Base-by-base conservation (phyloP, 2,888 invertebrate genomes). In the Acleris sparsana region DNA sequence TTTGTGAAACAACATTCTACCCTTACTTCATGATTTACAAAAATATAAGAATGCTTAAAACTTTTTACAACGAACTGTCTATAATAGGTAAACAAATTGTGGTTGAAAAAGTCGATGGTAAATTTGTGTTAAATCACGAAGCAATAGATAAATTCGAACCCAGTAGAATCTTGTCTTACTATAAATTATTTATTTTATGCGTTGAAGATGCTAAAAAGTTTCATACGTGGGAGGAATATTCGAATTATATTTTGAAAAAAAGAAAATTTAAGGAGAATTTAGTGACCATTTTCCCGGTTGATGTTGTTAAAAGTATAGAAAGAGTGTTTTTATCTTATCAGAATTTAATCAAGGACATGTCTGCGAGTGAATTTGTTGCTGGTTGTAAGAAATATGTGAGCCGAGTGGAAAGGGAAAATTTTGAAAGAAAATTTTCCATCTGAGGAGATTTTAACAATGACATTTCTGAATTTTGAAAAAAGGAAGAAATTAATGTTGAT, bases 1-100 rank as follows among this genome's bases (percentile, higher is more conserved):
- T 79, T 49, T 75, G 73, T 58, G 63, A 72, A 55, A 73, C 76
- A 20, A 80, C 80, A 46, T 75, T 71, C 49, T 75, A 77, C 7
- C 80, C 80, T 3, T 22, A 22, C 22, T 80, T 80, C 62, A 58
- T 68, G 16, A 63, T 79, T 18, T 73, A 71, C 29, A 39, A 73
- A 69, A 71, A 72, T 7, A 25, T 25, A 7, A 25, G 25, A 25
- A 7, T 2, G 3, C 1, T 2, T 20, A 79, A 70, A 53, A 75
- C 77, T 22, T 80, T 77, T 67, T 80, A 80, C 61, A 71, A 71
- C 6, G 72, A 73, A 67, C 61, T 79, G 43, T 59, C 71, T 1
- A 68, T 73, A 3, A 67, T 43, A 29, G 69, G 70, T 48, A 75
- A 53, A n/a, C 73, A 73, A 69, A 71, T 73, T 53, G 66, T 75